These are phyloP conservation scores for Ranitomeya variabilis DNA, from an alignment of 2,113 vertebrate genomes.

Conservation along the genomic window DNA sequence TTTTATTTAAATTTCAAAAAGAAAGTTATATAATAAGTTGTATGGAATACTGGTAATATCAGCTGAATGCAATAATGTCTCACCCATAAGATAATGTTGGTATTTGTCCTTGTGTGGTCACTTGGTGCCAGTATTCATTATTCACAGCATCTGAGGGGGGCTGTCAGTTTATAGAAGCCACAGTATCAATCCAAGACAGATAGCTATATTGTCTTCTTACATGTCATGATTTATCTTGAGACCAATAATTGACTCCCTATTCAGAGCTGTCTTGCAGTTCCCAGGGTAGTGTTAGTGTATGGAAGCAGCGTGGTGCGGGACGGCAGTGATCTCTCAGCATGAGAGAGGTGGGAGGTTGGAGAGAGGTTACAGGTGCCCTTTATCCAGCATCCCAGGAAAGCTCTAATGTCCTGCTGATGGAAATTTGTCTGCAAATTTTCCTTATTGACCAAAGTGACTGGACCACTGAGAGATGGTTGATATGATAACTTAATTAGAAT, in stretches of 20 bases:
- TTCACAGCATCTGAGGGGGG: neutral
- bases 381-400: constrained; percentile 76
- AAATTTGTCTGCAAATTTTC: constrained; percentile 90
- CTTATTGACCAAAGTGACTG: constrained; percentile 80
- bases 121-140: constrained; percentile 6
- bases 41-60: neutral
- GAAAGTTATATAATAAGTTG: neutral
- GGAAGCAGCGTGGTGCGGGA: constrained; percentile 62
- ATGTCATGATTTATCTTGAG: neutral
- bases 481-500: constrained; percentile 94
- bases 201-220: constrained; percentile 63
- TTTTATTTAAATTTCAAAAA: neutral
- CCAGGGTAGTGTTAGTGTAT: constrained; percentile 27
- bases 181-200: constrained; percentile 55
- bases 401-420: constrained; percentile 84
- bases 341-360: constrained; percentile 71
- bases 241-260: constrained; percentile 64
- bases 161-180: constrained; percentile 39
- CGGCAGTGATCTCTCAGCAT: constrained; percentile 66
- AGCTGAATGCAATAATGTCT: neutral
- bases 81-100: neutral
- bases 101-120: neutral
- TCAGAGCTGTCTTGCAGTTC: constrained; percentile 2
- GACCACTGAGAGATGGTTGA: constrained; percentile 79
- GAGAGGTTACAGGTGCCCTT: constrained; percentile 86